Base-by-base conservation (phyloP, 2,888 invertebrate species). In the Tillus elongatus region DNA sequence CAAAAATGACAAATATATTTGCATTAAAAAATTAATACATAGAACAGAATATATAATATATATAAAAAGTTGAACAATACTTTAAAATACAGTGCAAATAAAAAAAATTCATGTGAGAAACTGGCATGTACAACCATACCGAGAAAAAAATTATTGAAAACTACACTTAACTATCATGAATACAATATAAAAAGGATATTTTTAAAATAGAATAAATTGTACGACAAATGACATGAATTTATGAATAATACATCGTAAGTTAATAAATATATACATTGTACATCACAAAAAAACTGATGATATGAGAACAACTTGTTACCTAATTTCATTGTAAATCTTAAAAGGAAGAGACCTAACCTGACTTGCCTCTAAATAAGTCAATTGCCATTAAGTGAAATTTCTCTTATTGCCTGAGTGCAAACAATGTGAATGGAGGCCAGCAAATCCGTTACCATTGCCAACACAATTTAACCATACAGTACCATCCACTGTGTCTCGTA, bases 391-490 rank as follows among this genome's bases (percentile, higher is more conserved):
- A 36, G 31, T 35, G 32, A 38, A 33, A 43, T 33, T 34, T 30
- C 15, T 37, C 40, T 40, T 37, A 37, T 47, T 55, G 60, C 63
- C 70, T 69, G 78, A 80, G 82, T 82, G 82, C 82, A 83, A 82
- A 83, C 83, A 83, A 83, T 82, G 82, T 82, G 83, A 79, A 74
- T 82, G 81, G 80, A 80, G 79, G 81, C 82, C 79, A 79, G 77
- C 75, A 56, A 58, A 61, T 63, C 42, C 41, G 46, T n/a, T n/a
- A 49, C 46, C 47, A 44, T 39, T 27, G 37, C 35, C 30, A 33
- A 42, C n/a, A n/a, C 26, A 9, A 37, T 39, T 34, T 40, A 51
- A 54, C 55, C 56, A 56, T 53, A 56, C 56, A 54, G 52, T 47
- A 52, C 54, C 54, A 52, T 46, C 29, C 6, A 8, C n/a, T 19